Evolutionary conservation across 2,888 invertebrate species (phyloP).

Genomic region (Erpobdella octoculata): DNA sequence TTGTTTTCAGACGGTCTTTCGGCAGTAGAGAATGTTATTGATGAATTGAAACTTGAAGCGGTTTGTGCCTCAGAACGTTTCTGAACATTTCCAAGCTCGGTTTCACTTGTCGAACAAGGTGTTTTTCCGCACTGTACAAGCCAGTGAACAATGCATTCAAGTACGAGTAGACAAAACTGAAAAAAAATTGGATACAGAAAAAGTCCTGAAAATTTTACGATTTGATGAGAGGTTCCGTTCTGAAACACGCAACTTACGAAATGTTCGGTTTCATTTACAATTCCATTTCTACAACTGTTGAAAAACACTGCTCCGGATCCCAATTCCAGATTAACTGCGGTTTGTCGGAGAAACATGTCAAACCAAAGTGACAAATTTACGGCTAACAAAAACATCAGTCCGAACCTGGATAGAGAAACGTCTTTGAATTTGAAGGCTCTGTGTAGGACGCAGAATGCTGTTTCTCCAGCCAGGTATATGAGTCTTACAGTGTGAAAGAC

Average conservation of each 20-base stretch:
- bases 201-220: neutral
- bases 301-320: neutral
- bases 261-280: neutral
- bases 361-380: conserved; percentile 28
- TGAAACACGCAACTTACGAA: neutral
- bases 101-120: no score
- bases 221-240: neutral
- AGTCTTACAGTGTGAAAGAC: conserved; percentile 20
- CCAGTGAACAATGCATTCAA: conserved; percentile 20
- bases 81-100: neutral
- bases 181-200: conserved; percentile 8
- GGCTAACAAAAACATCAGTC: conserved; percentile 20
- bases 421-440: neutral
- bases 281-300: neutral
- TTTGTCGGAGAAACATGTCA: conserved; percentile 30
- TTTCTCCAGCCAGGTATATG: conserved; percentile 13
- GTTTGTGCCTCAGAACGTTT: no score
- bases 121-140: conserved; percentile 18
- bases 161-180: conserved; percentile 15
- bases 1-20: neutral
- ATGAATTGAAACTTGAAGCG: neutral
- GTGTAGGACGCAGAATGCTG: conserved; percentile 17
- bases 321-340: neutral
- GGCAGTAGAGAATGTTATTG: neutral
- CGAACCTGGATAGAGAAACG: neutral